Evolutionary conservation across 37 sponge, comb jelly and placozoan genomes (phyloP), one percentile per base, ranked within the genome.

Genomic region (Ianthella basta): DNA sequence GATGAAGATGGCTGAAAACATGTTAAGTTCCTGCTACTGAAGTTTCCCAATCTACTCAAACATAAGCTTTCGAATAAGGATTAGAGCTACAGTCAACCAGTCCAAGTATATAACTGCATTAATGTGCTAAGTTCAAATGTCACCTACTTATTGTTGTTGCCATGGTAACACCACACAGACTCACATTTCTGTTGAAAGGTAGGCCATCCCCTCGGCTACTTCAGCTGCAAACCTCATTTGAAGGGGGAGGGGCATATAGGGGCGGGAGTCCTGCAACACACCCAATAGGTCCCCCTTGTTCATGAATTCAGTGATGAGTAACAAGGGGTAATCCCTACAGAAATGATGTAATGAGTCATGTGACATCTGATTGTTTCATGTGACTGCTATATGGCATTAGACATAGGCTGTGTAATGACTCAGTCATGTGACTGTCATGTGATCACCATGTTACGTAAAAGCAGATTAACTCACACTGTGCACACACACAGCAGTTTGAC

Each of bases 261-360:
- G 92, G 36, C 95, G 37, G 20, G 85, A 82, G 61, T 91, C 92
- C 64, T 94, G 91, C 25, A 94, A 60, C 69, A 94, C 92, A 56
- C 83, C 90, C 82, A 91, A 70, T 37, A 94, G 70, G 63, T 94
- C 95, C 15, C 95, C 92, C 33, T 87, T 83, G 73, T 91, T 94
- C 95, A 94, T 94, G 69, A 85, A 94, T 86, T 94, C 92, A 41
- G 86, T 84, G 40, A 94, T 86, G 38, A 94, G 79, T 20, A 94
- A 39, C 59, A 91, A 74, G 54, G 95, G 95, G 81, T 83, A 91
- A 65, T 94, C 90, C 79, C 95, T 94, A 61, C 41, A 79, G 75
- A 25, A 36, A 15, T 24, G 64, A n/a, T 29, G 64, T 61, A 61
- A 61, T 2, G 24, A 10, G 29, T n/a, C 29, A 61, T 61, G 64